Conservation (phyloP, 2,888 invertebrate species). For the Scrobipalpa costella region DNA sequence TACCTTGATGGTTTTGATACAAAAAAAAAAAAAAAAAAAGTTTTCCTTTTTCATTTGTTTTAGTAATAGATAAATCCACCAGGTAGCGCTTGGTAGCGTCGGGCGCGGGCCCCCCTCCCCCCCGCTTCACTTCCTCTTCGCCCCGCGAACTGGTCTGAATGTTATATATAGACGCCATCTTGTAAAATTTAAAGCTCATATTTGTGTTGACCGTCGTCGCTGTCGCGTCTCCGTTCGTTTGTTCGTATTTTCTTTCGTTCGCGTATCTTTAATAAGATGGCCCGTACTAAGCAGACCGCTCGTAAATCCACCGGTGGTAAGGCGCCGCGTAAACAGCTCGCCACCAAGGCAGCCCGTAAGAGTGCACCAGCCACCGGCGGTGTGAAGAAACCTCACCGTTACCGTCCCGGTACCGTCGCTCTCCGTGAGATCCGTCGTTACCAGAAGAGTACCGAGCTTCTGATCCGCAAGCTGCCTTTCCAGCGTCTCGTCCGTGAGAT, state of each 20-base stretch:
- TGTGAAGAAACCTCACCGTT: slow-evolving; percentile 86
- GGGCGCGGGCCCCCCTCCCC: too few relatives aligned
- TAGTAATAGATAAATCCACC: not conserved
- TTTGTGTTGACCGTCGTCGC: too few relatives aligned
- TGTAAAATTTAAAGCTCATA: too few relatives aligned
- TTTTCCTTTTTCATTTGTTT: too few relatives aligned
- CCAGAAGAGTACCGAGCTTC: slow-evolving; percentile 86
- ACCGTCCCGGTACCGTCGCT: slow-evolving; percentile 85
- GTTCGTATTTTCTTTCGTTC: not conserved
- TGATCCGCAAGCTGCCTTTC: slow-evolving; percentile 87
- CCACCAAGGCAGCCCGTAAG: slow-evolving; percentile 87
- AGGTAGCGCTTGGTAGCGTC: not conserved
- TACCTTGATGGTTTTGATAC: too few relatives aligned
- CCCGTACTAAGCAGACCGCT: slow-evolving; percentile 5
- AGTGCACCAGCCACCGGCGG: slow-evolving; percentile 87
- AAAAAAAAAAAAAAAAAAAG: too few relatives aligned
- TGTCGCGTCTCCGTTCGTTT: too few relatives aligned
- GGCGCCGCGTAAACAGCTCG: slow-evolving; percentile 51
- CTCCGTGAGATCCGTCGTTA: slow-evolving; percentile 86
- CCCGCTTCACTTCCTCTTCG: not conserved
- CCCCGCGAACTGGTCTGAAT: not conserved
- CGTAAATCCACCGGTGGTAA: slow-evolving; percentile 2
- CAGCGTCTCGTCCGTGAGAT: slow-evolving; percentile 78
- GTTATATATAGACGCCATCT: not conserved
- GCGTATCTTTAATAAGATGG: not conserved